Evolutionary conservation across 2,113 vertebrate genomes (phyloP).

Genomic region (Ochotona curzoniae): DNA sequence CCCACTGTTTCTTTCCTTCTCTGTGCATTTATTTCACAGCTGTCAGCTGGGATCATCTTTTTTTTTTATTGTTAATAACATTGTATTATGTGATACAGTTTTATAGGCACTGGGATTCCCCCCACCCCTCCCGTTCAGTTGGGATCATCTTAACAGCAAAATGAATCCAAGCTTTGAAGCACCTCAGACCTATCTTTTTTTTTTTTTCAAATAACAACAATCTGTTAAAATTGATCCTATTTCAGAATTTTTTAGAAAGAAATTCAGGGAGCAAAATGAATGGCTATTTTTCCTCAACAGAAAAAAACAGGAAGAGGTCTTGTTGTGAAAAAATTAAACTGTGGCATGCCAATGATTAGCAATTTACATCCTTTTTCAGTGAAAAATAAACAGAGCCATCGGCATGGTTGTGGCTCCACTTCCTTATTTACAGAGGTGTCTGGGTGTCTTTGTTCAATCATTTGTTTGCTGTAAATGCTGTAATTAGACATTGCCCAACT

Average conservation of each 20-base stretch:
- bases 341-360: conserved; percentile 17
- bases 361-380: conserved; percentile 57
- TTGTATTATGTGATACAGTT: too few relatives aligned
- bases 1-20: conserved; percentile 49
- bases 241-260: conserved; percentile 57
- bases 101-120: too few relatives aligned
- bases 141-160: conserved; percentile 52
- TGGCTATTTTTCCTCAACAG: not conserved
- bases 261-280: conserved; percentile 55
- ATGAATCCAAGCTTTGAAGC: conserved; percentile 50
- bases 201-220: not conserved
- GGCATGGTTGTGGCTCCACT: conserved; percentile 28
- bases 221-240: conserved; percentile 43
- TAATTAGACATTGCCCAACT: conserved; percentile 42
- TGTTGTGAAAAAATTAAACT: conserved; percentile 33
- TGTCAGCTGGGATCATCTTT: conserved; percentile 50
- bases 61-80: too few relatives aligned
- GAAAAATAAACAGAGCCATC: conserved; percentile 60
- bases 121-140: too few relatives aligned
- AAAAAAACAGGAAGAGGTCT: conserved; percentile 51
- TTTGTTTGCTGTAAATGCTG: conserved; percentile 65
- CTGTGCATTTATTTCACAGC: conserved; percentile 25
- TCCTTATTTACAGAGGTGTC: conserved; percentile 62
- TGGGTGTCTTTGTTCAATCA: conserved; percentile 55
- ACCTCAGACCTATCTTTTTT: not conserved